Percentiles rank a stretch among this genome's conserved stretches.
Evolutionary conservation across 1,140 invertebrate genomes (phyloP).

Genomic region (Drosophila busckii): DNA sequence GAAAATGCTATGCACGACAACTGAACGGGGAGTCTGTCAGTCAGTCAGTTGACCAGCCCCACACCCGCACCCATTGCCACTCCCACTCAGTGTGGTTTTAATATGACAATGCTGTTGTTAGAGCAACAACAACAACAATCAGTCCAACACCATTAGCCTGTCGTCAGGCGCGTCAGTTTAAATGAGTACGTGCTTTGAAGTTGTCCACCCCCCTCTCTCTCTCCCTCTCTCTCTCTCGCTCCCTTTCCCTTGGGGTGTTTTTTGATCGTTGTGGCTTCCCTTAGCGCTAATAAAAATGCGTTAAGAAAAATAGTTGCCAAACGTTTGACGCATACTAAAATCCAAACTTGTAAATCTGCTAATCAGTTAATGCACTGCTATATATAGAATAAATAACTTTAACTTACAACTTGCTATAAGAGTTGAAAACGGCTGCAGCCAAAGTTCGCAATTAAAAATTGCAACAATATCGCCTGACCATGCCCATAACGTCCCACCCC

Average conservation of each 20-base stretch:
- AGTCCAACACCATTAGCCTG: constrained; percentile 52
- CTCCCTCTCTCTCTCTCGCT: neutral
- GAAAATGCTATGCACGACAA: constrained; percentile 69
- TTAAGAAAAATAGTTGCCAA: constrained; percentile 77
- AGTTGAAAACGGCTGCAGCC: neutral
- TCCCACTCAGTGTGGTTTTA: constrained; percentile 41
- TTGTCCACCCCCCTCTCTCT: neutral
- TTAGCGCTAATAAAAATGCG: constrained; percentile 72
- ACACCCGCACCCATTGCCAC: neutral
- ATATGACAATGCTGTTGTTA: constrained; percentile 55
- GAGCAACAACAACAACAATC: constrained; percentile 15
- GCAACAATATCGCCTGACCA: constrained; percentile 15
- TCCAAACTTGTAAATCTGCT: constrained; percentile 31
- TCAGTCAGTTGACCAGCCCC: constrained; percentile 9
- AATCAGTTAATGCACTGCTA: constrained; percentile 21
- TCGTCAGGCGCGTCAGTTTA: constrained; percentile 65
- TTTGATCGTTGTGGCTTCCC: constrained; percentile 38
- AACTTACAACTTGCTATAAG: neutral
- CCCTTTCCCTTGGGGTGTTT: neutral
- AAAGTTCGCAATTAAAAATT: no score
- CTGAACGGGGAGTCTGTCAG: no score
- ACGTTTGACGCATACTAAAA: constrained; percentile 74
- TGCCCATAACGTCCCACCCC: constrained; percentile 3
- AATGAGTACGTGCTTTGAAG: constrained; percentile 54
- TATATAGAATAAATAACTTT: constrained; percentile 12